Base-by-base conservation (phyloP, 2,113 vertebrate species). In the Syngnathus scovelli region DNA sequence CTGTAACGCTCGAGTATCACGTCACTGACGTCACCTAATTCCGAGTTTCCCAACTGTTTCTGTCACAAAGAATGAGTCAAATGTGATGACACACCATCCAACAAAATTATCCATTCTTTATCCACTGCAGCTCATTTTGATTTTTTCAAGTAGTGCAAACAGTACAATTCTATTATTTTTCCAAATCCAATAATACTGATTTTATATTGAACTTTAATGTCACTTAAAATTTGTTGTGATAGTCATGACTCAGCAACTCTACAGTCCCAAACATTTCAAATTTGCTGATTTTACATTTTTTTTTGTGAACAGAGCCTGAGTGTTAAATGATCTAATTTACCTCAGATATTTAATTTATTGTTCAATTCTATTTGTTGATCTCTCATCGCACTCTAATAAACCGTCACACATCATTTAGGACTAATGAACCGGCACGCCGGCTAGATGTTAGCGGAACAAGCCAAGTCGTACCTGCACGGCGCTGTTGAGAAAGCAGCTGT, bases 401-500 rank as follows among this genome's bases (percentile, higher is more conserved):
- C 13, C 18, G 9, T 0, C 1, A n/a, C 19, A 52, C 19, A 52
- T 8, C 18, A 3, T 7, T 52, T 21, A 3, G 19, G 2, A 52
- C 16, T 48, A 16, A 48, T 18, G 15, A 48, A 48, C 44, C 13
- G 7, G 44, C 13, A 46, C 15, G 15, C 19, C n/a, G 19, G 49
- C 49, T 51, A 21, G 19, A 21, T 21, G 49, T 9, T 5, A 18
- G 49, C 2, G 8, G 7, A 60, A 60, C 9, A 60, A 58, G 33
- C 7, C 10, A 10, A 62, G 54, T 70, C 91, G 87, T 85, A 99
- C 97, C 96, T 99, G 97, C 70, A 99, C 94, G n/a, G 97, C 97
- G 68, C 96, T 99, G 81, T 99, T 99, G 68, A 99, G 95, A 84
- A 99, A 99, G 89, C 97, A 99, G 88, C 94, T 98, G 90, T 99